Evolutionary conservation across 2,797 vertebrate species (phyloP).

Genomic region (Sebastes hubbsi): DNA sequence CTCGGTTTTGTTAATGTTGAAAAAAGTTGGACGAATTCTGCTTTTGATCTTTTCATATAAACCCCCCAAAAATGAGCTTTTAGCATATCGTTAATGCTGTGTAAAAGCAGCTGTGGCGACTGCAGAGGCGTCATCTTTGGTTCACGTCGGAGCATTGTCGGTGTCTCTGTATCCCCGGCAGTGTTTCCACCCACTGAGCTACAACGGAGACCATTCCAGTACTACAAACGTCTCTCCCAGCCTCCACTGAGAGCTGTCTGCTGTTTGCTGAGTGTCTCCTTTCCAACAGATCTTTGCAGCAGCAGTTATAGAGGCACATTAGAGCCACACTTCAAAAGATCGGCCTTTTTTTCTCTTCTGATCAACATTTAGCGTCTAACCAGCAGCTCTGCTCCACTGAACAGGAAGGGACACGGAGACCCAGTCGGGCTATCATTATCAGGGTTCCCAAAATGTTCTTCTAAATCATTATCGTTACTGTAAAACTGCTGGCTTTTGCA

Average conservation of each 20-base stretch:
- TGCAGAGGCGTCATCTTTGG: neutral
- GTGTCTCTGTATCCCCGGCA: neutral
- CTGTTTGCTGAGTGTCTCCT: conserved; percentile 1
- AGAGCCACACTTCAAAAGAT: neutral
- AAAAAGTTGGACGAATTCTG: no score
- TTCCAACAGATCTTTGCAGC: neutral
- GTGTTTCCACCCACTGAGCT: neutral
- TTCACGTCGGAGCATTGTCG: neutral
- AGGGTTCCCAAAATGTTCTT: neutral
- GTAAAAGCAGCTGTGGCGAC: neutral
- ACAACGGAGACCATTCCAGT: neutral
- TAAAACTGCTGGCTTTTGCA: neutral
- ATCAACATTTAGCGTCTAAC: conserved; percentile 10
- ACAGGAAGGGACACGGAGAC: neutral
- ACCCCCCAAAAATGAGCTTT: no score
- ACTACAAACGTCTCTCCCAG: neutral
- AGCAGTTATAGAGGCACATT: neutral
- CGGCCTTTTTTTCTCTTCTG: neutral
- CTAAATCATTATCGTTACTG: neutral
- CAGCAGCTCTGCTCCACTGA: neutral
- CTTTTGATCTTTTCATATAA: no score
- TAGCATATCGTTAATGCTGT: no score
- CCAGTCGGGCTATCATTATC: neutral
- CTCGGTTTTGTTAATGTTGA: no score
- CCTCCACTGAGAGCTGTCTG: neutral